Evolutionary conservation across 2,797 vertebrate genomes (phyloP).

Genomic region (Ibycter americanus): DNA sequence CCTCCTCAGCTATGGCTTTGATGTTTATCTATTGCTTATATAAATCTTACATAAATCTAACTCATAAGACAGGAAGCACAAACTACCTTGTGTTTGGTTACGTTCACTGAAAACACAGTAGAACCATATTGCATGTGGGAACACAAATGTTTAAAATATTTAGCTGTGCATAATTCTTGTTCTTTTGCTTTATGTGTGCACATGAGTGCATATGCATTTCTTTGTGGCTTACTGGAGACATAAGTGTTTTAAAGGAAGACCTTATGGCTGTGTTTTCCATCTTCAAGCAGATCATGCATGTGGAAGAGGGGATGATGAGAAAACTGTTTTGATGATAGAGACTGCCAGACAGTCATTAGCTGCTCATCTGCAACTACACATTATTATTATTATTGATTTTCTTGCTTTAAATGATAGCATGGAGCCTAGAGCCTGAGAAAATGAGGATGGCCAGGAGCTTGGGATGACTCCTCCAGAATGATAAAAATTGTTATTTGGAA

Average conservation of each 20-base stretch:
- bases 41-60: constrained; percentile 37
- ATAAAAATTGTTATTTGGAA: background rate
- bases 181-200: background rate
- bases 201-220: background rate
- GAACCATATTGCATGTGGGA: constrained; percentile 47
- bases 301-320: background rate
- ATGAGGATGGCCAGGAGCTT: background rate
- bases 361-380: background rate
- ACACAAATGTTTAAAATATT: constrained; percentile 29
- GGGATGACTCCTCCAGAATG: background rate
- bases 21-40: constrained; percentile 11
- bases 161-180: constrained; percentile 5
- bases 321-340: background rate
- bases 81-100: background rate
- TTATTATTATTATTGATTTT: background rate
- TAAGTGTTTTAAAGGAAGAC: background rate
- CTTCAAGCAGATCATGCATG: background rate
- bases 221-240: background rate
- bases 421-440: background rate
- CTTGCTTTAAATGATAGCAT: background rate
- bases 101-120: background rate
- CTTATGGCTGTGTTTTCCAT: background rate
- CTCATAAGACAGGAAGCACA: background rate
- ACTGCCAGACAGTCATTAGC: background rate
- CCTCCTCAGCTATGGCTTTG: background rate